phyloP scores from a whole-genome alignment of 2,113 vertebrate species.

The Butorides virescens region DNA sequence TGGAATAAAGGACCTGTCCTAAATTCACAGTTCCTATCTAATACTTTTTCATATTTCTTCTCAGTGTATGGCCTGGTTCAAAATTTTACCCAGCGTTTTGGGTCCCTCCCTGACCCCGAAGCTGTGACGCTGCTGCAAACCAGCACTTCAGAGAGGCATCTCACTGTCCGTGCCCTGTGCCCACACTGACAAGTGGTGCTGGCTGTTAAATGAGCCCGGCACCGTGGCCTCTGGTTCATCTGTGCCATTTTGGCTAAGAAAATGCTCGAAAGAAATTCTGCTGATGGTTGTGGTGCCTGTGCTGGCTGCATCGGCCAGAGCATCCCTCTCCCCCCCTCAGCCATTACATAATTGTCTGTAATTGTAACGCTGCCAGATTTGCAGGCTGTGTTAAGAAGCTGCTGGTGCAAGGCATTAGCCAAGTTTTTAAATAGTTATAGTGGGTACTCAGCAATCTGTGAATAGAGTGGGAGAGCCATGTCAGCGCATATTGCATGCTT shows the following conservation, averaged over 20 bases:
- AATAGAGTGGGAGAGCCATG: background rate
- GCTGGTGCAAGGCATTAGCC: background rate
- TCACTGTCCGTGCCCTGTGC: background rate
- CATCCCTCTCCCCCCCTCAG: background rate
- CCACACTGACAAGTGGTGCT: fast-evolving
- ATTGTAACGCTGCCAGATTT: background rate
- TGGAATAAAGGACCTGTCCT: background rate
- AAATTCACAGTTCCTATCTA: background rate
- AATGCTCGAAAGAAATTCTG: background rate
- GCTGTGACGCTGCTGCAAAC: background rate
- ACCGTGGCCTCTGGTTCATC: background rate
- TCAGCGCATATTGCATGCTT: background rate
- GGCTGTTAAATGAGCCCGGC: background rate
- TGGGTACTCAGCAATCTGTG: background rate
- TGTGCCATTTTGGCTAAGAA: background rate
- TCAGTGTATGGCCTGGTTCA: background rate
- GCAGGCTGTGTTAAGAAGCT: background rate
- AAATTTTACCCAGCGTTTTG: background rate
- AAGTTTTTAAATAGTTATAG: background rate
- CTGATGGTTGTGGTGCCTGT: background rate
- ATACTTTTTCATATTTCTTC: background rate
- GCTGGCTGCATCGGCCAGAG: background rate
- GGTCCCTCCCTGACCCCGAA: background rate
- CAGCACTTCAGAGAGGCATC: background rate
- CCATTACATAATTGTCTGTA: background rate